phyloP scores from a whole-genome alignment of 2,113 vertebrate genomes.

The Mustelus asterias region DNA sequence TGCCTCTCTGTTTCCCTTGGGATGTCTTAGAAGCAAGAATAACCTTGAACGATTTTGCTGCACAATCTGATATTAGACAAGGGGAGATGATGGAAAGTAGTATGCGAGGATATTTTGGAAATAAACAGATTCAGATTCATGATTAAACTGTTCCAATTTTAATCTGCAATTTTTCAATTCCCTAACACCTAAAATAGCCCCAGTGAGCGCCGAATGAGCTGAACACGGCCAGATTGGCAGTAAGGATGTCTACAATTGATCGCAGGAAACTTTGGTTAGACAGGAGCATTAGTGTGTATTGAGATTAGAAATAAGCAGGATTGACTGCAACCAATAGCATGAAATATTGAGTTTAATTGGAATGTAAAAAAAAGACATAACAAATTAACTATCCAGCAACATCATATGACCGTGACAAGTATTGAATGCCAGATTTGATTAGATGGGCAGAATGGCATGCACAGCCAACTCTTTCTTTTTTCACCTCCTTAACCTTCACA shows the following conservation, averaged over 20 bases:
- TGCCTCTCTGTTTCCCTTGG: slow-evolving; percentile 15
- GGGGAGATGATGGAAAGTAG: not conserved
- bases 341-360: not conserved
- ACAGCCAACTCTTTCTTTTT: not conserved
- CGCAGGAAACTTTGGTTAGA: not conserved
- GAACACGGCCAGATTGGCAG: not conserved
- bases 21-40: not conserved
- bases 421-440: not conserved
- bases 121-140: not conserved
- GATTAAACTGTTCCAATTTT: not conserved
- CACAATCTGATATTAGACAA: slow-evolving; percentile 4
- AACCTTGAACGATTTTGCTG: not conserved
- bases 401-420: not conserved
- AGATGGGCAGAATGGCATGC: not conserved
- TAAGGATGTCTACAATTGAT: not conserved
- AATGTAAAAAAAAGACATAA: not conserved
- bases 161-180: not conserved
- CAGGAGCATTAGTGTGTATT: not conserved
- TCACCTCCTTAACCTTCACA: too few species aligned
- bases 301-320: not conserved
- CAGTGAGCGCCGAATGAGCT: not conserved
- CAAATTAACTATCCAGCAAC: not conserved
- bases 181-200: not conserved
- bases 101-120: not conserved
- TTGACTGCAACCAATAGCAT: not conserved